These are phyloP conservation scores for Spongia lamella DNA, from an alignment of 37 sponge, comb jelly and placozoan species.

Conservation along the genomic window DNA sequence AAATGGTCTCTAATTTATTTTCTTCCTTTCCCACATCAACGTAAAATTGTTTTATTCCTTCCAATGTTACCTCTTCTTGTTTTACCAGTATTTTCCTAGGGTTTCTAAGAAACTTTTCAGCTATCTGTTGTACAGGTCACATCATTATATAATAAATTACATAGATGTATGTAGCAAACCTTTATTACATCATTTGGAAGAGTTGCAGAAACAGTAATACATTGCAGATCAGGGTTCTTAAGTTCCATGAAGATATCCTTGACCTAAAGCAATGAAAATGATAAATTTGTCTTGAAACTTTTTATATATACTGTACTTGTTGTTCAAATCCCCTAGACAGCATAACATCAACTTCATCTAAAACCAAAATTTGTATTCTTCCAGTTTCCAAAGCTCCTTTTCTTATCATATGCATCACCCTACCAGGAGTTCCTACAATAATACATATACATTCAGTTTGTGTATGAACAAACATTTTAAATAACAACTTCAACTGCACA, in stretches of 20 bases:
- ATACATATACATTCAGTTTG: too few species aligned
- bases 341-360: slow-evolving; percentile 37
- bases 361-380: slow-evolving; percentile 13
- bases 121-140: neutral
- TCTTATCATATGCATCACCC: slow-evolving; percentile 31
- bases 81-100: slow-evolving; percentile 13
- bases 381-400: slow-evolving; percentile 10
- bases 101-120: slow-evolving; percentile 18
- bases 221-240: neutral
- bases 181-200: slow-evolving; percentile 27
- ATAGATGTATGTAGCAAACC: too few species aligned
- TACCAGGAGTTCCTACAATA: slow-evolving; percentile 25
- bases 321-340: slow-evolving; percentile 37
- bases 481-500: too few species aligned
- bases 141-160: too few species aligned
- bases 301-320: neutral
- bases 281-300: neutral
- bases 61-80: slow-evolving; percentile 23
- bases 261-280: slow-evolving; percentile 9
- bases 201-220: slow-evolving; percentile 25
- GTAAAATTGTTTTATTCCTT: slow-evolving; percentile 26
- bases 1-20: slow-evolving; percentile 13
- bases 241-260: slow-evolving; percentile 20
- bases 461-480: too few species aligned
- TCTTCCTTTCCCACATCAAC: slow-evolving; percentile 32